Conservation (phyloP, 2,797 vertebrate genomes). For the Cryptoprocta ferox region DNA sequence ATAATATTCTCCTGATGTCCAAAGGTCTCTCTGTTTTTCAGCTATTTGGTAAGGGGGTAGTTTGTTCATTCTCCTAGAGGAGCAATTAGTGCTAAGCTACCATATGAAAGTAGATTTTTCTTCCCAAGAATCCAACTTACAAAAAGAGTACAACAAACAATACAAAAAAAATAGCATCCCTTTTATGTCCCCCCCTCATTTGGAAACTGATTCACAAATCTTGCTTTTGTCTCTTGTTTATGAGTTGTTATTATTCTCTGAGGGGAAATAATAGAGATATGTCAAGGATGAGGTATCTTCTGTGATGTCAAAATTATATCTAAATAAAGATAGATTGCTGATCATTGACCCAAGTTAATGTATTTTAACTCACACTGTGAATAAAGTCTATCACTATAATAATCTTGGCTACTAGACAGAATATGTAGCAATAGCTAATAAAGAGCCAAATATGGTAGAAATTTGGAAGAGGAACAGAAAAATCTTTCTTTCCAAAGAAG, state of each 20-base stretch:
- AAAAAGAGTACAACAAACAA: not conserved
- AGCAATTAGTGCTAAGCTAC: not conserved
- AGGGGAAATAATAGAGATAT: not conserved
- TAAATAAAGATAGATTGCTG: not conserved
- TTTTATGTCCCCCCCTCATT: not conserved
- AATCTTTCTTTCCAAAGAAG: slow-evolving; percentile 13
- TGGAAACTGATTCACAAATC: not conserved
- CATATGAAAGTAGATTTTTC: not conserved
- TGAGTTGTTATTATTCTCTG: not conserved
- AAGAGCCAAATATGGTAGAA: slow-evolving; percentile 47
- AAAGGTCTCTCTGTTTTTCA: not conserved
- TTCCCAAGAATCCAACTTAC: not conserved
- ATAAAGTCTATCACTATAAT: slow-evolving; percentile 14
- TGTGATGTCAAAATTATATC: not conserved
- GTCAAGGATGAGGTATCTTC: not conserved
- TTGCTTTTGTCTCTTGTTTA: not conserved
- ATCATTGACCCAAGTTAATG: slow-evolving; percentile 14
- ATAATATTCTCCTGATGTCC: not conserved
- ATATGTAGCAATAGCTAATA: slow-evolving; percentile 10
- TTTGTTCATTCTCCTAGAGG: not conserved
- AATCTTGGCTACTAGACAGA: not conserved
- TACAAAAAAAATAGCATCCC: not conserved
- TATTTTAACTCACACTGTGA: slow-evolving; percentile 41
- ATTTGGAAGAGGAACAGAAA: slow-evolving; percentile 39
- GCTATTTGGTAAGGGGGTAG: not conserved